phyloP scores from a whole-genome alignment of 1,140 invertebrate genomes.

The Calycopis cecrops region DNA sequence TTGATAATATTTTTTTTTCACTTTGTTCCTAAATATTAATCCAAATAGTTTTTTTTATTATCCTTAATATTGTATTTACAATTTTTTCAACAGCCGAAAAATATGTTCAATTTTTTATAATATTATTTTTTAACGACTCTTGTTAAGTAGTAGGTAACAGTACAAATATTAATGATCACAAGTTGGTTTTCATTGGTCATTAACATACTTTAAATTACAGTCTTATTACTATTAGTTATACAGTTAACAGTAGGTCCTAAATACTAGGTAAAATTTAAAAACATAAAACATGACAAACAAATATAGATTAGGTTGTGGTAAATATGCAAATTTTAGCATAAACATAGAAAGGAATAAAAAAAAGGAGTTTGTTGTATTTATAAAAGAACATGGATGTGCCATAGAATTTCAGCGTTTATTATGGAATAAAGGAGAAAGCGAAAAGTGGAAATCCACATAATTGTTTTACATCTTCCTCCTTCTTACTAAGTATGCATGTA shows the following conservation, averaged over 20 bases:
- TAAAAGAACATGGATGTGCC: too few species aligned
- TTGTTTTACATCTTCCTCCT: too few species aligned
- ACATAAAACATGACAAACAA: too few species aligned
- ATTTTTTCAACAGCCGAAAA: slow-evolving; percentile 74
- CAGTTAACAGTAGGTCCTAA: slow-evolving; percentile 65
- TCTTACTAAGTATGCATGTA: too few species aligned
- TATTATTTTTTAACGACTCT: slow-evolving; percentile 74
- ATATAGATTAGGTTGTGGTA: neutral
- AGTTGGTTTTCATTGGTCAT: slow-evolving; percentile 77
- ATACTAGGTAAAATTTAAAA: neutral
- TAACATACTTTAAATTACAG: slow-evolving; percentile 74
- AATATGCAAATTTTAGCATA: neutral
- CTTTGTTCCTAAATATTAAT: slow-evolving; percentile 74
- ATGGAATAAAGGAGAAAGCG: too few species aligned
- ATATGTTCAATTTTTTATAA: slow-evolving; percentile 73
- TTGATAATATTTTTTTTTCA: slow-evolving; percentile 70
- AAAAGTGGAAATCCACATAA: too few species aligned
- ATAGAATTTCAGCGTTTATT: too few species aligned
- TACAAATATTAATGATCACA: slow-evolving; percentile 76
- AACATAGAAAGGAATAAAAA: too few species aligned
- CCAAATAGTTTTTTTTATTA: slow-evolving; percentile 72
- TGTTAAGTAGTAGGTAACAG: slow-evolving; percentile 75
- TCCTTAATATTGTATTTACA: slow-evolving; percentile 74
- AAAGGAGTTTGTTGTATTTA: too few species aligned
- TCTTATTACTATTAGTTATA: slow-evolving; percentile 64